Conservation (phyloP, 2,113 vertebrate genomes). For the Odontophorus gujanensis region DNA sequence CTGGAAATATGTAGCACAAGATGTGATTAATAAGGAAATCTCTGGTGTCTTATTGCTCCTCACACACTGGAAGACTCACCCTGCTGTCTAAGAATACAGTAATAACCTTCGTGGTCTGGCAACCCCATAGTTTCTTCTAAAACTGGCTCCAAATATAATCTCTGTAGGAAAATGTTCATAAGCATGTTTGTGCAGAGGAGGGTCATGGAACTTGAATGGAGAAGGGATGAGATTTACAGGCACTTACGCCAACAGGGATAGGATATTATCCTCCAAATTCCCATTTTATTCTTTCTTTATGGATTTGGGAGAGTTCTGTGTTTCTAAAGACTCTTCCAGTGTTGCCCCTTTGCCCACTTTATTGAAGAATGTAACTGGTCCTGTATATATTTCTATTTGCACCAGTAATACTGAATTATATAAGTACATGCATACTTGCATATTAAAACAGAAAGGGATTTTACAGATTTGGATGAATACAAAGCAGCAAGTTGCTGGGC, state of each 20-base stretch:
- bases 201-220: not conserved
- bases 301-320: not conserved
- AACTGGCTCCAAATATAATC: not conserved
- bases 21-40: not conserved
- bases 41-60: not conserved
- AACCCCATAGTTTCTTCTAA: not conserved
- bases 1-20: accelerated
- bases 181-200: not conserved
- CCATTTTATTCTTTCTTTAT: not conserved
- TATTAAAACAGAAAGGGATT: not conserved
- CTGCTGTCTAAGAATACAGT: accelerated
- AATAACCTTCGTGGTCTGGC: not conserved
- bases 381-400: not conserved
- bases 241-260: not conserved
- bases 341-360: not conserved
- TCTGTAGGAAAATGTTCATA: not conserved
- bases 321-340: not conserved
- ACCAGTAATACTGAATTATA: not conserved
- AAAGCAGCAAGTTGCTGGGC: not conserved
- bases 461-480: not conserved
- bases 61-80: not conserved
- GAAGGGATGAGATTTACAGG: not conserved
- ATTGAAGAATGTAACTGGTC: not conserved
- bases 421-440: not conserved
- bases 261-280: not conserved